A percentile compares a stretch with the other conserved stretches of the same genome.
Conservation (phyloP, 1,140 invertebrate species). For the Phortica variegata region DNA sequence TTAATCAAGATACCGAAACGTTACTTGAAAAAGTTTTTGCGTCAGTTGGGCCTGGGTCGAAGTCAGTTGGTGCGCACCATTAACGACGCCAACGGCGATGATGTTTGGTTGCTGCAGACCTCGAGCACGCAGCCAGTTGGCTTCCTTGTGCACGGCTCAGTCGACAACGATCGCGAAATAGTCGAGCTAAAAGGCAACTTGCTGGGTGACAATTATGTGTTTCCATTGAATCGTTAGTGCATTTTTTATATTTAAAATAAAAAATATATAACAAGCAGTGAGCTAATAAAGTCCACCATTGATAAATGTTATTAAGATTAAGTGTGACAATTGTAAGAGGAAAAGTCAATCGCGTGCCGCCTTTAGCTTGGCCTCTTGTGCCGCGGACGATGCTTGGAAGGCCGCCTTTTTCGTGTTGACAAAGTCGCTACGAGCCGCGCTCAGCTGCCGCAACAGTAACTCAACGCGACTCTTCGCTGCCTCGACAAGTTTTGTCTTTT, state of each 20-base stretch:
- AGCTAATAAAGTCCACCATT: too few relatives aligned
- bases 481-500: conserved; percentile 64
- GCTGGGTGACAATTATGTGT: too few relatives aligned
- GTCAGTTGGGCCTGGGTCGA: conserved; percentile 34
- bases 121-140: too few relatives aligned
- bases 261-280: background rate
- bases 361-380: conserved; percentile 59
- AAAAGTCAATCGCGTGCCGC: conserved; percentile 13
- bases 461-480: conserved; percentile 63
- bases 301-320: too few relatives aligned
- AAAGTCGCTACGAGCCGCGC: conserved; percentile 62
- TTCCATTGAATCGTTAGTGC: too few relatives aligned
- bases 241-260: too few relatives aligned
- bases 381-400: conserved; percentile 63
- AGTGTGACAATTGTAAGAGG: too few relatives aligned
- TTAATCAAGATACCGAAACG: conserved; percentile 34
- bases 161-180: too few relatives aligned
- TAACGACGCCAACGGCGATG: background rate
- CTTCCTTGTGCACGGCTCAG: too few relatives aligned
- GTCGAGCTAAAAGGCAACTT: too few relatives aligned
- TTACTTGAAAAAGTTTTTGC: conserved; percentile 30
- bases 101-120: background rate
- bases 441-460: conserved; percentile 61
- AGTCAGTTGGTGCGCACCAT: conserved; percentile 1
- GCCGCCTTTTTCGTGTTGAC: conserved; percentile 65